A percentile compares a stretch with the other conserved stretches of the same genome.
Evolutionary conservation across 92 coral and sea anemone genomes (phyloP).

Genomic region (Palythoa grandis): DNA sequence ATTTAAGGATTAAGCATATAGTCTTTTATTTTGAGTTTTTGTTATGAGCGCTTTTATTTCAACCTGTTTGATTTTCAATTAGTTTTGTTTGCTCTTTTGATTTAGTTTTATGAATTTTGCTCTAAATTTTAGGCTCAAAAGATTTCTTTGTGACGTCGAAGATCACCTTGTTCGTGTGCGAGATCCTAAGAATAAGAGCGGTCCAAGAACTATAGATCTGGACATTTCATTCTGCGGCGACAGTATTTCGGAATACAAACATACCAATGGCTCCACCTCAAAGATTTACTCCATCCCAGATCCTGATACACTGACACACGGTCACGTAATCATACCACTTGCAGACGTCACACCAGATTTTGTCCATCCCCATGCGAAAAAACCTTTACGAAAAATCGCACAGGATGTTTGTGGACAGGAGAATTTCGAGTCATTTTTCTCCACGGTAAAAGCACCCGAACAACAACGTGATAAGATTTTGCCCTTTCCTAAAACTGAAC

Average conservation of each 20-base stretch:
- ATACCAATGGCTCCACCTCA: constrained; percentile 13
- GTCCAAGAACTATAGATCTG: constrained; percentile 65
- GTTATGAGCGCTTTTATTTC: too few species aligned
- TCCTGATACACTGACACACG: constrained; percentile 57
- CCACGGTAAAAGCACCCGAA: constrained; percentile 25
- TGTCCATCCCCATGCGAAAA: constrained; percentile 63
- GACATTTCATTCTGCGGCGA: constrained; percentile 73
- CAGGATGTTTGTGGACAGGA: constrained; percentile 51
- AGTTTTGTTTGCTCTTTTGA: too few species aligned
- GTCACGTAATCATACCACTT: constrained; percentile 79
- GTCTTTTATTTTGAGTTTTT: too few species aligned
- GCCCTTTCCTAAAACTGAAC: background rate
- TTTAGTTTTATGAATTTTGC: background rate
- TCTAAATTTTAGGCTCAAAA: constrained; percentile 52
- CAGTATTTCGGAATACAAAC: constrained; percentile 44
- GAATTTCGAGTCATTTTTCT: constrained; percentile 59
- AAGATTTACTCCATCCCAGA: constrained; percentile 63
- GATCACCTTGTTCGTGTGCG: constrained; percentile 52
- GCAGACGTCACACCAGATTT: constrained; percentile 84
- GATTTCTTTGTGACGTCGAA: constrained; percentile 49
- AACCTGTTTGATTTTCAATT: too few species aligned
- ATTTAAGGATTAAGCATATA: too few species aligned
- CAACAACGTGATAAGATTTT: background rate
- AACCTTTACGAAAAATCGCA: constrained; percentile 57
- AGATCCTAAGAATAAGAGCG: constrained; percentile 56